Evolutionary conservation across 2,888 invertebrate species (phyloP), one percentile per base, ranked within the genome.

Genomic region (Spilosoma lubricipeda): DNA sequence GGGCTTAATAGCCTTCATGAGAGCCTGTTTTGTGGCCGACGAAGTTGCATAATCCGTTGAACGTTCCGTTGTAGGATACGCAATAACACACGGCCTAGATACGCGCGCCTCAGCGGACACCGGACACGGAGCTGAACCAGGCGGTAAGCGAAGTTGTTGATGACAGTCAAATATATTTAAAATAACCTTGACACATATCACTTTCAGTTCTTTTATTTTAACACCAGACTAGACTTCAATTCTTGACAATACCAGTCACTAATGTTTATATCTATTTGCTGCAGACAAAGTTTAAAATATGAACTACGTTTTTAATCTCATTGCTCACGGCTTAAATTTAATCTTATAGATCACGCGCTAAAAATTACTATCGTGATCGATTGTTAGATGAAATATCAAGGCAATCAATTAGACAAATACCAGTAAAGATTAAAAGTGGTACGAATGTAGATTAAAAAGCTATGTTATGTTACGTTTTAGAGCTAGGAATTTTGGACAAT

Each of bases 351-450:
- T 63, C 39, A 70, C 59, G 33, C 33, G 33, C 33, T n/a, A 18
- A 73, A 39, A 30, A 27, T 71, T n/a, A 59, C 52, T 64, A 56
- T 30, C 15, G 64, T 48, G 71, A 65, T 42, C 33, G 52, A 65
- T 27, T 70, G 27, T 30, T 27, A 30, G 42, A 42, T 42, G 42
- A 63, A 70, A 70, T 42, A 70, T 63, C 70, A 70, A 70, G 70
- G 70, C 30, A 45, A 42, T 63, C 63, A 30, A 30, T 42, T 70
- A 5, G 7, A 70, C 39, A 13, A n/a, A n/a, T n/a, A 13, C 39
- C 7, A 65, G 23, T 23, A 23, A 3, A 65, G 65, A 23, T 30
- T 63, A 63, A 27, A 30, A 30, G 15, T 18, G 63, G 15, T 63
- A 30, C 15, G 4, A 27, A 27, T 13, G 27, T 27, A 11, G 27